phyloP scores from a whole-genome alignment of 2,113 vertebrate genomes.

The Trichomycterus rosablanca region DNA sequence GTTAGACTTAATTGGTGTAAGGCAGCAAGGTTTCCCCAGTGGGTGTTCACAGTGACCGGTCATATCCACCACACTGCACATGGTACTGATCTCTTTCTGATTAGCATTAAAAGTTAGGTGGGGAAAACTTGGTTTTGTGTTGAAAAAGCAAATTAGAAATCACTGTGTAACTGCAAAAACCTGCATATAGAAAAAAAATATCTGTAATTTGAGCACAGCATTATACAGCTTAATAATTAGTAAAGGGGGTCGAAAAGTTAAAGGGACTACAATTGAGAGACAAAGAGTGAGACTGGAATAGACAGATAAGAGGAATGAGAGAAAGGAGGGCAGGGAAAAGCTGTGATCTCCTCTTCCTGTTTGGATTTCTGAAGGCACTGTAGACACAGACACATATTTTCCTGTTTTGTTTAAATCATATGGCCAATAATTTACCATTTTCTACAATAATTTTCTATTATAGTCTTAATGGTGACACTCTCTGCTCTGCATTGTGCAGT shows the following conservation, averaged over 20 bases:
- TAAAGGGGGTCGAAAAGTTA: not conserved
- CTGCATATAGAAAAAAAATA: not conserved
- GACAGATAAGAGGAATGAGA: not conserved
- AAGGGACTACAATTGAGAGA: slow-evolving; percentile 2
- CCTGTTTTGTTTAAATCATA: not conserved
- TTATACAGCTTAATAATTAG: not conserved
- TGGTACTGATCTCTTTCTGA: not conserved
- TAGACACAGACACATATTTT: not conserved
- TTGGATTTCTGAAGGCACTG: not conserved
- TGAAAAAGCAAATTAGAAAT: too few relatives aligned
- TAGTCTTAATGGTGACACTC: slow-evolving; percentile 22
- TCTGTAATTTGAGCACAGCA: not conserved
- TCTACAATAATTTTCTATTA: not conserved
- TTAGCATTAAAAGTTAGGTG: not conserved
- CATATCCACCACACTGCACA: not conserved
- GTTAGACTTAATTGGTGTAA: not conserved
- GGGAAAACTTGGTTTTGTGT: not conserved
- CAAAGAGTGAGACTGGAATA: slow-evolving; percentile 3
- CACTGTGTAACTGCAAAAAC: too few relatives aligned
- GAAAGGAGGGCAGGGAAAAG: not conserved
- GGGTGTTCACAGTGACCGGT: slow-evolving; percentile 4
- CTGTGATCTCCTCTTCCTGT: not conserved
- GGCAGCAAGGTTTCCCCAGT: slow-evolving; percentile 2
- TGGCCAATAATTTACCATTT: not conserved
- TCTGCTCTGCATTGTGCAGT: too few relatives aligned